Evolutionary conservation across 1,140 invertebrate species (phyloP).

Genomic region (Drosophila baimaii): DNA sequence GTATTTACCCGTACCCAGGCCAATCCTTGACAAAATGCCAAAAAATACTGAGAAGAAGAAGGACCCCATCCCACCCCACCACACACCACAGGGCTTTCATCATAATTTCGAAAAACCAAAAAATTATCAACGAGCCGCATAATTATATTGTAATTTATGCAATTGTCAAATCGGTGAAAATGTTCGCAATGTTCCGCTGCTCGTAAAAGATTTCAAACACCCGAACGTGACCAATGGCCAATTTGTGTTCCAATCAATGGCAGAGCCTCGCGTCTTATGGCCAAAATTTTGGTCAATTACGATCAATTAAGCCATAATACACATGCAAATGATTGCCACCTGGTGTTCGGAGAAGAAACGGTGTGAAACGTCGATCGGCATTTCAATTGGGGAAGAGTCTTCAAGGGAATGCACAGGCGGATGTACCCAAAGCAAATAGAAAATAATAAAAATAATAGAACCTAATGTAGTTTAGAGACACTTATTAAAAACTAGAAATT

Average conservation of each 20-base stretch:
- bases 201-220: constrained; percentile 74
- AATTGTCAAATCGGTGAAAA: constrained; percentile 45
- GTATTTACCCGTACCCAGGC: constrained; percentile 12
- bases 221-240: constrained; percentile 61
- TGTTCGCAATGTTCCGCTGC: constrained; percentile 58
- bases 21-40: constrained; percentile 60
- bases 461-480: not conserved
- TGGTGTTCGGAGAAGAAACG: constrained; percentile 14
- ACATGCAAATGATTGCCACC: constrained; percentile 48
- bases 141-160: constrained; percentile 82
- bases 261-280: constrained; percentile 25
- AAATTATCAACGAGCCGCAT: constrained; percentile 74
- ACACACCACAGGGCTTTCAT: constrained; percentile 45
- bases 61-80: constrained; percentile 14
- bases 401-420: constrained; percentile 4
- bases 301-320: constrained; percentile 54
- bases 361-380: constrained; percentile 43
- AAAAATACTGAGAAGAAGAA: constrained; percentile 28
- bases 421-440: constrained; percentile 6
- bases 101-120: constrained; percentile 62
- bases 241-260: constrained; percentile 52
- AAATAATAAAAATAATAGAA: not conserved
- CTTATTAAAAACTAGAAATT: too few species aligned
- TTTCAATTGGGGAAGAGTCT: constrained; percentile 39
- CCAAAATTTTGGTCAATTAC: constrained; percentile 73